Evolutionary conservation across 1,140 invertebrate species (phyloP), one percentile per base, ranked within the genome.

Genomic region (Sycophila sp.): DNA sequence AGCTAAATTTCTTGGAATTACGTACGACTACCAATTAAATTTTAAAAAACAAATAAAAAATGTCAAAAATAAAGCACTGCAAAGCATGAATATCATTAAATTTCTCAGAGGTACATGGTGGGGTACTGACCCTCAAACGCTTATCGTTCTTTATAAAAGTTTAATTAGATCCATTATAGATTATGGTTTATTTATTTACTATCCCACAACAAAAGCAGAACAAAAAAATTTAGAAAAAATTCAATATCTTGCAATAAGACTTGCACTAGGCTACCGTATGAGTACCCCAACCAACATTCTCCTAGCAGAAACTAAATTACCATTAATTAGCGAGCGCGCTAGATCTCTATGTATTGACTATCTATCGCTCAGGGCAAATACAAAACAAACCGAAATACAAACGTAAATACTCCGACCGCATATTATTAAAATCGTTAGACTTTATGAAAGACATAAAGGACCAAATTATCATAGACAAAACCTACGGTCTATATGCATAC

Each of bases 271-370:
- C 10, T 65, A 38, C 11, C 34, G 69, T 7, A 19, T 13, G 2
- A 64, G 60, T 11, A 59, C 69, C 6, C 69, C 69, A 2, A 64
- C 26, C 10, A 71, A 71, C 40, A 34, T 71, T 26, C 38, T 71
- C 19, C 17, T 65, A n/a, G 69, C 47, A 10, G 69, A 71, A 64
- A 42, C 49, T 19, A 64, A 64, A 42, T 36, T 19, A 64, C 40
- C n/a, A 24, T 71, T 4, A 22, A 63, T 70, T 19, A 19, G 42
- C 6, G 34, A 64, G 3, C 30, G 69, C 4, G n/a, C 36, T 2
- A 53, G 30, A 45, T 63, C 47, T 32, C 17, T 71, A 32, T 63
- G 59, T 38, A 32, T 26, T 15, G 13, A 15, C n/a, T 71, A 45
- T 19, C 7, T 71, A n/a, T 15, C 13, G n/a, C n/a, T n/a, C 4